Evolutionary conservation across 2,797 vertebrate species (phyloP), one percentile per base, ranked within the genome.

Genomic region (Lateolabrax maculatus): DNA sequence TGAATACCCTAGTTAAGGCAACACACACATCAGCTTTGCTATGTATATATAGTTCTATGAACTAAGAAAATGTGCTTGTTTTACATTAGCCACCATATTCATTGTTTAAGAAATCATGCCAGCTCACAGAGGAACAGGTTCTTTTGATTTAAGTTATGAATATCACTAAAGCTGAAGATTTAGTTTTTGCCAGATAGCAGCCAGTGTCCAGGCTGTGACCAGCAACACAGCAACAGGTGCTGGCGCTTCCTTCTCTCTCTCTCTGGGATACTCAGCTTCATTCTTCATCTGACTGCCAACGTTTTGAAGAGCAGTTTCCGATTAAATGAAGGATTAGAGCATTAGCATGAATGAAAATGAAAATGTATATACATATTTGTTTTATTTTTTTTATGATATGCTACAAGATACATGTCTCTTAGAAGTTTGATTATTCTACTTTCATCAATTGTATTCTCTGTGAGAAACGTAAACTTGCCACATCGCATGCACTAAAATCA

Each of bases 261-360:
- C 66, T 27, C 25, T 15, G 16, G 37, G 55, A 69, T n/a, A 15
- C 51, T 65, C 39, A 2, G 31, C 46, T 21, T 43, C 15, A 12
- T 27, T 73, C 29, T 23, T 75, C 12, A 52, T 79, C 61, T 29
- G 23, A n/a, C n/a, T 39, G 12, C 12, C 48, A 29, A 64, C 2
- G 25, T 19, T 68, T 8, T 68, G 27, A 53, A 46, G 43, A 39
- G 31, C 41, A 51, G 43, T 12, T 37, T 49, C 52, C n/a, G 60
- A 49, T 77, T 56, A 68, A 52, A 63, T 46, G 4, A 53, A 63
- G 37, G 37, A 80, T 77, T 36, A 53, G 31, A 65, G 36, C 29
- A 55, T 66, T 51, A 29, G 19, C 49, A 34, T 34, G 23, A 58
- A 31, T 53, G 31, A 34, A 34, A 3, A 34, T 34, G 6, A 34